Evolutionary conservation across 2,888 invertebrate species (phyloP).

Genomic region (Xanthia icteritia): DNA sequence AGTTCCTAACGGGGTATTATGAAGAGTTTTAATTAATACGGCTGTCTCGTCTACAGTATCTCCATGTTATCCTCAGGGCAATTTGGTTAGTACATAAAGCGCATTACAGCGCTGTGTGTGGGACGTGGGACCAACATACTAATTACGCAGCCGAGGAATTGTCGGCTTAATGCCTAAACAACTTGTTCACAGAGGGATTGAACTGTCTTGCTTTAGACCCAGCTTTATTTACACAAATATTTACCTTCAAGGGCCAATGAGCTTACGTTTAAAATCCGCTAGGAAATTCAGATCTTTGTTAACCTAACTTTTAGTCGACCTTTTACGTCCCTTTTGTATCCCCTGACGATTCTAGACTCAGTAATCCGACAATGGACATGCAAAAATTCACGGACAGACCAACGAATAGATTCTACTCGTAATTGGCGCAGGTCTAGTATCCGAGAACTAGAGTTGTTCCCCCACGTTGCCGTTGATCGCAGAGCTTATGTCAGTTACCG

Average conservation of each 20-base stretch:
- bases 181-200: constrained; percentile 55
- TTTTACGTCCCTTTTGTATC: constrained; percentile 38
- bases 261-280: constrained; percentile 37
- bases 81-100: constrained; percentile 56
- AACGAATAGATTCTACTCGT: constrained; percentile 14
- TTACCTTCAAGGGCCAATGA: constrained; percentile 20
- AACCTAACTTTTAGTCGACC: constrained; percentile 25
- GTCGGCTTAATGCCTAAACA: constrained; percentile 50
- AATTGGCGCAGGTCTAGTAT: constrained; percentile 37
- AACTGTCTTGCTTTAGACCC: constrained; percentile 34
- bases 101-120: constrained; percentile 55
- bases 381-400: constrained; percentile 23
- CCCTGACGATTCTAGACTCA: constrained; percentile 25
- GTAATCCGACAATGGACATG: constrained; percentile 37
- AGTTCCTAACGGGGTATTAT: too few relatives aligned
- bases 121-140: constrained; percentile 58
- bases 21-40: constrained; percentile 52
- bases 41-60: constrained; percentile 33
- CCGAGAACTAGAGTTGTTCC: constrained; percentile 37
- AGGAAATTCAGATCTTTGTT: constrained; percentile 35
- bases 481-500: constrained; percentile 58
- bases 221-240: constrained; percentile 29
- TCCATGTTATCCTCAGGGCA: constrained; percentile 49
- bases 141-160: constrained; percentile 55
- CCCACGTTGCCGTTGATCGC: constrained; percentile 43